Evolutionary conservation across 2,797 vertebrate genomes (phyloP), one percentile per base, ranked within the genome.

Genomic region (Peromyscus attwateri): DNA sequence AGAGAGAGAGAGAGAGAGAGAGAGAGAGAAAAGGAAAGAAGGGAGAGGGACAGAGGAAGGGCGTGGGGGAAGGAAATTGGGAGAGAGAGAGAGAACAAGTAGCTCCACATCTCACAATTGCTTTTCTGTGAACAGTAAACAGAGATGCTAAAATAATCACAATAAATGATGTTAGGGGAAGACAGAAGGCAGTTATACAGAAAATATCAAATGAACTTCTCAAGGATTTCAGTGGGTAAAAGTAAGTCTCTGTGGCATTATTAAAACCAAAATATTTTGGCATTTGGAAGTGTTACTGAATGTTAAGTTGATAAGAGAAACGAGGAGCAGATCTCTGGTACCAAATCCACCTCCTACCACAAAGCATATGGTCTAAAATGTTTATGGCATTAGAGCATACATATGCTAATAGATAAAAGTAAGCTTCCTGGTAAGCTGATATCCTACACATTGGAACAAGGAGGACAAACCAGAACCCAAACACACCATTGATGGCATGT

Each of bases 1-100:
- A 3, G 1, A 13, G 27, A 3, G 3, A 29, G 3, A 31, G 66
- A 34, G 2, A 0, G 31, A 34, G 6, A 2, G 68, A n/a, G 7
- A 2, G 14, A 70, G 3, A 2, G 14, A 70, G 0, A 25, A 1
- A 43, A 43, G 21, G 21, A 40, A 13, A 2, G 25, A 46, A 29
- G 6, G 68, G 14, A 70, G 34, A 70, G 31, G 6, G 14, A 70
- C 2, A 34, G 6, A 70, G 40, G 12, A 25, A 76, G 23, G 37
- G 12, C 16, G 6, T 6, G 43, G 49, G 14, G 7, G 76, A 31
- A 12, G 13, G 27, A 76, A 6, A 13, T 5, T 12, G 3, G 34
- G n/a, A n/a, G n/a, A n/a, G 4, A 11, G 16, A 7, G 1, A 62
- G 17, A 27, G 3, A 37, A 10, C 11, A 80, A 19, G 3, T 3